Evolutionary conservation across 1,140 invertebrate species (phyloP), one percentile per base, ranked within the genome.

Genomic region (Bombus affinis): DNA sequence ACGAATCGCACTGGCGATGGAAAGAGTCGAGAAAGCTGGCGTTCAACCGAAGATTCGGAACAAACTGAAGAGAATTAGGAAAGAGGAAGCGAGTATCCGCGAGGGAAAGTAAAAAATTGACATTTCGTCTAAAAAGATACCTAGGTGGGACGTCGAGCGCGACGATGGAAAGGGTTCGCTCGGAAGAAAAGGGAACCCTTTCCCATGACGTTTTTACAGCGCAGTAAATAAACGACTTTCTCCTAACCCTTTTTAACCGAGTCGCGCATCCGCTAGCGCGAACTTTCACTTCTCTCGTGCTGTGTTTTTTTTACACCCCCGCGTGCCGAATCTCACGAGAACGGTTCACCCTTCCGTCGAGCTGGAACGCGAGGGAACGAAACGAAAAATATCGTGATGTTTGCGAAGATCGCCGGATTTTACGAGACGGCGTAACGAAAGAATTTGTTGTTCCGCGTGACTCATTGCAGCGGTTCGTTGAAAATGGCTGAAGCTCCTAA

Each of bases 161-260:
- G 53, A 47, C 42, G 65, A 74, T 35, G 32, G 76, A 81, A 90
- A 90, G 89, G 72, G 71, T 89, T 85, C 68, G n/a, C 25, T n/a
- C 18, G 59, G 85, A 39, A 81, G 83, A 83, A 84, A 84, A 57
- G 37, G 57, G 87, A 94, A 92, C 87, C 90, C 89, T 93, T 93
- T 92, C 65, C 81, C 83, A 0, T 81, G 89, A 66, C 80, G 72
- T 90, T 94, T 94, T 94, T 94, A 94, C 90, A 92, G 88, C 91
- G 83, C 71, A 90, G 86, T 92, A 93, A 93, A 94, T 91, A 92
- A 90, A 88, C 66, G 89, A 94, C 93, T 94, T 95, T 95, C 93
- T 88, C 90, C 89, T 83, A 94, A 93, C 93, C 93, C 92, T 94
- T 94, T 93, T 92, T 77, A 79, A 85, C 90, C 82, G 86, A 91